These are phyloP conservation scores for Solea senegalensis DNA, from an alignment of 2,113 vertebrate species.

Conservation along the genomic window DNA sequence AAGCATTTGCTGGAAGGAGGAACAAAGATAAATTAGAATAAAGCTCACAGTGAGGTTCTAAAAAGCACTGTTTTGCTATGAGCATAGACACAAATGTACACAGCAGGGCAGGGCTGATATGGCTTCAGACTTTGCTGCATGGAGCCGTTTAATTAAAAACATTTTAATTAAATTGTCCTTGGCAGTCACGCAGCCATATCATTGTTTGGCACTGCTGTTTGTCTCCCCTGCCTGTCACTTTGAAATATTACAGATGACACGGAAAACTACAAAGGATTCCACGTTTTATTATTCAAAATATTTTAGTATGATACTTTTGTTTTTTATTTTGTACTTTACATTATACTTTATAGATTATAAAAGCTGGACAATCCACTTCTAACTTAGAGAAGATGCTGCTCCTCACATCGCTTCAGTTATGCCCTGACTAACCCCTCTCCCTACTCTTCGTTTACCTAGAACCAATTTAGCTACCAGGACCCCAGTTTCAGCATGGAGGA, in stretches of 20 bases:
- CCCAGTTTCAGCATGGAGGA: constrained; percentile 86
- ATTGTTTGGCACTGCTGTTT: constrained; percentile 53
- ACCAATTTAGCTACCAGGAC: constrained; percentile 92
- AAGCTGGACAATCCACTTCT: background rate
- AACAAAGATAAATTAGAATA: constrained; percentile 33
- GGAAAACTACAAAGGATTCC: constrained; percentile 22
- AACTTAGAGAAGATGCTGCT: background rate
- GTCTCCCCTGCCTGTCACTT: constrained; percentile 53
- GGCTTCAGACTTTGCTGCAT: constrained; percentile 52
- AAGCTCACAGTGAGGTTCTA: constrained; percentile 44
- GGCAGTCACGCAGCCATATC: constrained; percentile 61
- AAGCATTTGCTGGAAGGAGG: constrained; percentile 2
- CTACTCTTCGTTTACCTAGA: constrained; percentile 75
- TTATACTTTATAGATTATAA: background rate
- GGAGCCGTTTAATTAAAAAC: constrained; percentile 71
- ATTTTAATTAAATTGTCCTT: constrained; percentile 68
- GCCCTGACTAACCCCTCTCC: background rate
- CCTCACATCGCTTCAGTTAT: background rate
- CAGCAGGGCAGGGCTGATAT: constrained; percentile 64
- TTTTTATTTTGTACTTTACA: background rate
- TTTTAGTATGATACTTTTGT: background rate
- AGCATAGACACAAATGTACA: constrained; percentile 48
- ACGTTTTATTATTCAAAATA: constrained; percentile 4
- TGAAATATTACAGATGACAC: constrained; percentile 42
- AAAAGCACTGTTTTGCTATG: constrained; percentile 35